Conservation (phyloP, 2,888 invertebrate genomes). For the Cephus pygmeus region DNA sequence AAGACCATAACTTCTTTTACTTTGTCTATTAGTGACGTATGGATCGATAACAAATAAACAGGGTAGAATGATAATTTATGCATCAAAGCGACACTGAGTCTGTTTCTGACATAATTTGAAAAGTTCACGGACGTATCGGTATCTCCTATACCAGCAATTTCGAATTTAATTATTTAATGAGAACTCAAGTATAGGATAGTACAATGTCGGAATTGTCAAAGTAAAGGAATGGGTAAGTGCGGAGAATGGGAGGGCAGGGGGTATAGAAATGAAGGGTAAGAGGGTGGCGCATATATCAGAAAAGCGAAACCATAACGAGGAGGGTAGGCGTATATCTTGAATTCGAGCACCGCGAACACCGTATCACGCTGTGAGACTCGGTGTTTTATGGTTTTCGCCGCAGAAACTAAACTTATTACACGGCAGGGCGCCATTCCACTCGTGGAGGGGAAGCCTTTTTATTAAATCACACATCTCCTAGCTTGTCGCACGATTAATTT, state of each 20-base stretch:
- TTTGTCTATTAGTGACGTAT: neutral
- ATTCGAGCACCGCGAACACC: conserved; percentile 42
- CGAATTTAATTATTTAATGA: neutral
- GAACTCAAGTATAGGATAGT: neutral
- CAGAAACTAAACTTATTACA: conserved; percentile 65
- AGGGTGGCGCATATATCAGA: conserved; percentile 19
- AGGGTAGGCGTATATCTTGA: conserved; percentile 40
- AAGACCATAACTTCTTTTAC: neutral
- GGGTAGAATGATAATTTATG: too few species aligned
- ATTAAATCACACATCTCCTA: conserved; percentile 31
- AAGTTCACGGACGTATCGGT: neutral
- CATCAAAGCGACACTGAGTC: neutral
- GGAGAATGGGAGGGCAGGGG: neutral
- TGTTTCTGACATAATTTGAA: too few species aligned
- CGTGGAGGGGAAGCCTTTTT: conserved; percentile 24
- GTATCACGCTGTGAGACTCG: conserved; percentile 47
- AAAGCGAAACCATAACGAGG: conserved; percentile 35
- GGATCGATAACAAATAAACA: neutral
- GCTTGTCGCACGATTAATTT: conserved; percentile 58
- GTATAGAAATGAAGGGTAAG: neutral
- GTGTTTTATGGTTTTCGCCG: conserved; percentile 62
- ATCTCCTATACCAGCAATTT: neutral
- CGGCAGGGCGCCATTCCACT: conserved; percentile 45
- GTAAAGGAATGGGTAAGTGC: neutral
- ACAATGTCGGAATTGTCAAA: neutral